phyloP scores from a whole-genome alignment of 2,888 invertebrate species.

The Baccha elongata region DNA sequence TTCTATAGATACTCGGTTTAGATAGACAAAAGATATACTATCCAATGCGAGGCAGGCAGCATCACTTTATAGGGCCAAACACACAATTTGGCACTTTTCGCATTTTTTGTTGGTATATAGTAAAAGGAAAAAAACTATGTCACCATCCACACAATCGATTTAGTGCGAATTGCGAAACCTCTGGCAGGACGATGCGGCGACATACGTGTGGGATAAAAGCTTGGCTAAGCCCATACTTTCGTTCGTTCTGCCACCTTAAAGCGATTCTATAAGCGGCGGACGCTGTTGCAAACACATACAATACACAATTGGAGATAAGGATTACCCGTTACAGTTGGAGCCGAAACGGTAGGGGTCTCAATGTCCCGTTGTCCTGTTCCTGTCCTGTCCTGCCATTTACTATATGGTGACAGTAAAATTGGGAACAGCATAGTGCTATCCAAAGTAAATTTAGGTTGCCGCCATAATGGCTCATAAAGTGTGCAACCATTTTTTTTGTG shows the following conservation, averaged over 20 bases:
- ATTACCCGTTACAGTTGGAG: conserved; percentile 30
- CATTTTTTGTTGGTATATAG: conserved; percentile 8
- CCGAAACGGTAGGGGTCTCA: background rate
- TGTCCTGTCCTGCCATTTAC: background rate
- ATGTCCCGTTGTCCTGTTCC: background rate
- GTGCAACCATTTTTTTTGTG: conserved; percentile 72
- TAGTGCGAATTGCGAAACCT: conserved; percentile 51
- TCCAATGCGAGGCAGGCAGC: background rate
- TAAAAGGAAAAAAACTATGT: conserved; percentile 39
- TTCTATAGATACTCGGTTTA: conserved; percentile 9
- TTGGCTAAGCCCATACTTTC: conserved; percentile 27
- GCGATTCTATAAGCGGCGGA: conserved; percentile 43
- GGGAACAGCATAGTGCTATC: conserved; percentile 40
- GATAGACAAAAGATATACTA: conserved; percentile 32
- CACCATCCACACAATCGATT: conserved; percentile 51
- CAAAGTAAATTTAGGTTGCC: conserved; percentile 76
- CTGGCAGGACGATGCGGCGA: conserved; percentile 48
- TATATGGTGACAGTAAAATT: conserved; percentile 48
- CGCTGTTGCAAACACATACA: conserved; percentile 30
- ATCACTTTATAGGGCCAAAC: conserved; percentile 18
- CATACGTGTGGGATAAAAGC: conserved; percentile 48
- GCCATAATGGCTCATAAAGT: conserved; percentile 81
- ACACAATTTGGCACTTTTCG: conserved; percentile 61
- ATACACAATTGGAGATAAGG: conserved; percentile 28
- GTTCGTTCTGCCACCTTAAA: conserved; percentile 49